These are phyloP conservation scores for Phalangium opilio DNA, from an alignment of 2,888 invertebrate genomes.

Conservation along the genomic window DNA sequence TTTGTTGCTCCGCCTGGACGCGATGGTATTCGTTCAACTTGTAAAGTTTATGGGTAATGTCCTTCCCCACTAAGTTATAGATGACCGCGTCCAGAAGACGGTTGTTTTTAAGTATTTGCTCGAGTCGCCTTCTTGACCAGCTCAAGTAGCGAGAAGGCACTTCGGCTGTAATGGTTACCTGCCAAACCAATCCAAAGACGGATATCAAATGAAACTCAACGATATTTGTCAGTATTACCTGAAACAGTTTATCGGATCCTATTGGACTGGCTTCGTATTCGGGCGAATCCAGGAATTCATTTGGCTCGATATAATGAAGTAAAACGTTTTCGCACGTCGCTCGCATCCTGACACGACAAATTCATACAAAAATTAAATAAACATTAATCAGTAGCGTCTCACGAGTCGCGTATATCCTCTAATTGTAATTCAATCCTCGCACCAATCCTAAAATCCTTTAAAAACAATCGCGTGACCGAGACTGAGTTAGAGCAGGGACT, in stretches of 20 bases:
- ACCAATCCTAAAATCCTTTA: too few relatives aligned
- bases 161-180: slow-evolving; percentile 62
- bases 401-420: too few relatives aligned
- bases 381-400: too few relatives aligned
- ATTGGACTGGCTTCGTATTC: slow-evolving; percentile 51
- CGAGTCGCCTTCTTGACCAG: slow-evolving; percentile 60
- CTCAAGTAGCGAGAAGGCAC: slow-evolving; percentile 60
- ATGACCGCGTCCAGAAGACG: slow-evolving; percentile 57
- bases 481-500: too few relatives aligned
- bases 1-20: slow-evolving; percentile 4
- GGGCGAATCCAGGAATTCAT: slow-evolving; percentile 76
- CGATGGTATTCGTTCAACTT: slow-evolving; percentile 57
- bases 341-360: slow-evolving; percentile 45
- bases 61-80: slow-evolving; percentile 65
- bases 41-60: slow-evolving; percentile 69
- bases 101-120: slow-evolving; percentile 54
- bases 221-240: slow-evolving; percentile 21
- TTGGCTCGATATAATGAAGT: slow-evolving; percentile 58
- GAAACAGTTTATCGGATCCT: slow-evolving; percentile 29
- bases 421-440: neutral
- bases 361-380: too few relatives aligned
- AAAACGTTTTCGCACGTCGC: slow-evolving; percentile 70
- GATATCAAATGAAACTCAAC: too few relatives aligned
- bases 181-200: slow-evolving; percentile 25
- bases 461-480: too few relatives aligned